Conservation (phyloP, 35 echinoderm and acorn worm species). For the Anneissia japonica region DNA sequence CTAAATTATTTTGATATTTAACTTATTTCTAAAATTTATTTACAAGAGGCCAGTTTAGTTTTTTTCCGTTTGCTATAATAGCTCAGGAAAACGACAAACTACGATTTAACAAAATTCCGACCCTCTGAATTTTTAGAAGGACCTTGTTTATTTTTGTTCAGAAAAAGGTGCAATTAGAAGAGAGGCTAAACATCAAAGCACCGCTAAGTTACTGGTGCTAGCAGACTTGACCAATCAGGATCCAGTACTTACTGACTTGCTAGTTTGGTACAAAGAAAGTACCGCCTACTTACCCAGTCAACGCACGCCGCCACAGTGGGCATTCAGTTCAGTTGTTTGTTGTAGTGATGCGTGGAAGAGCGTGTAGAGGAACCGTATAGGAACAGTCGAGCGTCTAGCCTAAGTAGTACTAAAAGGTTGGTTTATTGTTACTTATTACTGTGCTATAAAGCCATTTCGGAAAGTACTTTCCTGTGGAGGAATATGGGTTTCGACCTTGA, state of each 20-base stretch:
- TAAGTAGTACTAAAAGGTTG: neutral
- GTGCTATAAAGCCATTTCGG: neutral
- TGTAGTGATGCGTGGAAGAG: neutral
- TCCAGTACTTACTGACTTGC: neutral
- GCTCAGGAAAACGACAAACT: no score
- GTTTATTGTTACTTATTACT: neutral
- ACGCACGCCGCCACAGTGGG: neutral
- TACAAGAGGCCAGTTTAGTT: neutral
- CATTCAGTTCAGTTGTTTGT: neutral
- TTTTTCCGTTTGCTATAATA: no score
- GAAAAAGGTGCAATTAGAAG: neutral
- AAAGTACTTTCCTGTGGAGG: neutral
- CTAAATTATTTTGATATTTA: neutral
- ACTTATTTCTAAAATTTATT: neutral
- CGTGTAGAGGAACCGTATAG: neutral
- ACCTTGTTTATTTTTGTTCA: neutral
- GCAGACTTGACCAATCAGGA: neutral
- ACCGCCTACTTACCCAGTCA: slow-evolving; percentile 1
- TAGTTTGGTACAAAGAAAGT: neutral
- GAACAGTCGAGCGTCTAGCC: neutral
- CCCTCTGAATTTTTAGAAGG: neutral
- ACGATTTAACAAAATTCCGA: no score
- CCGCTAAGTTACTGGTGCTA: neutral
- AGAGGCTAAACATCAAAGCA: neutral
- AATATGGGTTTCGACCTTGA: slow-evolving; percentile 97